Percentiles rank a stretch among this genome's conserved stretches.
Conservation (phyloP, 92 coral and sea anemone genomes). For the Paramuricea clavata region DNA sequence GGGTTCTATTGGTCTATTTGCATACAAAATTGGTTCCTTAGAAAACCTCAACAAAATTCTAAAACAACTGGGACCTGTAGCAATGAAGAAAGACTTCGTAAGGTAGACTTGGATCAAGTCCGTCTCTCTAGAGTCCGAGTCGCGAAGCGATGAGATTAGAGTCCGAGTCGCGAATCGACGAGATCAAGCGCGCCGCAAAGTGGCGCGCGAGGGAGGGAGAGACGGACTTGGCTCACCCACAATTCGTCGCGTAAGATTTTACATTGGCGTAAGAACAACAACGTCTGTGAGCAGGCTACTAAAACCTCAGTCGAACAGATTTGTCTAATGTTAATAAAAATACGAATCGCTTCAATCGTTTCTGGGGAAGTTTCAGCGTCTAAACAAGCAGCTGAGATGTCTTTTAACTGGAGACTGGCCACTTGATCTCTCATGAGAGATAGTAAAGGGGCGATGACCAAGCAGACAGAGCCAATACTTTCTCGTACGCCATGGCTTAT, state of each 20-base stretch:
- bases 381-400: constrained; percentile 2
- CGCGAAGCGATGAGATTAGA: no score
- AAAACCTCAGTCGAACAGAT: not conserved
- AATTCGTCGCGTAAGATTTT: no score
- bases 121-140: no score
- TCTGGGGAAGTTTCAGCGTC: constrained; percentile 20
- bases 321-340: no score
- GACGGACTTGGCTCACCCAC: no score
- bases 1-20: not conserved
- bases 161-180: no score
- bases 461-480: constrained; percentile 31
- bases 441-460: constrained; percentile 33
- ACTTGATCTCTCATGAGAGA: constrained; percentile 47
- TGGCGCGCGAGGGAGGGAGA: no score
- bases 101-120: no score
- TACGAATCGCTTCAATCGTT: not conserved
- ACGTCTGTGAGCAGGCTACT: no score
- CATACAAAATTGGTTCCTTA: not conserved
- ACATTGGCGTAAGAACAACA: no score
- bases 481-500: constrained; percentile 28
- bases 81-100: not conserved
- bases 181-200: no score
- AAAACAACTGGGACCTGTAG: not conserved
- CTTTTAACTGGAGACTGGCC: constrained; percentile 8
- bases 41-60: not conserved